Evolutionary conservation across 2,888 invertebrate species (phyloP).

Genomic region (Clepsis dumicolana): DNA sequence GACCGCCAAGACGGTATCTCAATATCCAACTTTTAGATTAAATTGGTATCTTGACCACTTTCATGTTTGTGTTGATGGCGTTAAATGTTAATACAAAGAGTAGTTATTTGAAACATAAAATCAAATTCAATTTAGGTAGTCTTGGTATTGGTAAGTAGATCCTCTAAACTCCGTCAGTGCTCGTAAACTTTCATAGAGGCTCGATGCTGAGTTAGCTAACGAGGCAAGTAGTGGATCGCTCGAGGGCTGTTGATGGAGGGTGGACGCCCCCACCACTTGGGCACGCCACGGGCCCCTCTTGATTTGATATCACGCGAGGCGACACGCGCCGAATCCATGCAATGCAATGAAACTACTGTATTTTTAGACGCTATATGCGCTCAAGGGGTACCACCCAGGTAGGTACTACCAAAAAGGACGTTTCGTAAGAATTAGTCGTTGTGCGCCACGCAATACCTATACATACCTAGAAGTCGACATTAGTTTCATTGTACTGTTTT

Average conservation of each 20-base stretch:
- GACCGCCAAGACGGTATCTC: no score
- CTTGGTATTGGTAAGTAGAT: background rate
- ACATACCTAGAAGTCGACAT: no score
- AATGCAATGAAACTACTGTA: conserved; percentile 12
- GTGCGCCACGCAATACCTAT: no score
- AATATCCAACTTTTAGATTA: no score
- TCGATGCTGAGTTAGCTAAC: conserved; percentile 50
- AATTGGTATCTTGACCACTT: no score
- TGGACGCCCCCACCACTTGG: conserved; percentile 69
- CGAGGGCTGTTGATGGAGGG: conserved; percentile 68
- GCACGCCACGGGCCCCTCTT: conserved; percentile 70
- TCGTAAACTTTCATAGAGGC: conserved; percentile 46
- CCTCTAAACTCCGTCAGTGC: background rate
- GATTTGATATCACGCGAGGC: conserved; percentile 55
- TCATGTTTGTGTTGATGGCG: background rate
- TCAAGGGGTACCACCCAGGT: background rate
- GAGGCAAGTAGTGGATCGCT: conserved; percentile 51
- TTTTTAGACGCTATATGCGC: background rate
- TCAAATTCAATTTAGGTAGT: background rate
- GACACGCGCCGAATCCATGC: conserved; percentile 23
- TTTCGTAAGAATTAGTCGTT: background rate
- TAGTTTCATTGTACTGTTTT: no score
- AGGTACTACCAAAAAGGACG: background rate
- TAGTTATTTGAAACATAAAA: background rate
- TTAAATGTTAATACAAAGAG: background rate